phyloP scores from a whole-genome alignment of 2,797 vertebrate genomes.

The Dendrocincla tyrannina region DNA sequence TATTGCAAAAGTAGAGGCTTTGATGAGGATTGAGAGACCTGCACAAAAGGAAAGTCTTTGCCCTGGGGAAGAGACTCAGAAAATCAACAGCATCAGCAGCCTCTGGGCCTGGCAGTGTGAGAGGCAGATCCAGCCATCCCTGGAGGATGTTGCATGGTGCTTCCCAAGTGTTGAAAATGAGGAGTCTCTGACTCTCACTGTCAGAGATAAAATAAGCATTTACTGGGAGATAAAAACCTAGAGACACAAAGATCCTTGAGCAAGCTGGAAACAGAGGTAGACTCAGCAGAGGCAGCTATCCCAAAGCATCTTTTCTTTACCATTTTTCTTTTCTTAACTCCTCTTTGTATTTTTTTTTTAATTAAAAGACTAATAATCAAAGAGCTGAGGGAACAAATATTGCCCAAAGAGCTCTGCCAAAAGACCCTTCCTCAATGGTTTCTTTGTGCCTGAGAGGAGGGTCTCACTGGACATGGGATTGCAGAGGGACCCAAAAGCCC shows the following conservation, averaged over 20 bases:
- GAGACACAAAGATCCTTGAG: background rate
- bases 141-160: background rate
- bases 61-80: background rate
- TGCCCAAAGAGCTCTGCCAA: background rate
- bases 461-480: background rate
- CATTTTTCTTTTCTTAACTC: background rate
- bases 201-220: background rate
- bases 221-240: background rate
- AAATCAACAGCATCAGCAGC: background rate
- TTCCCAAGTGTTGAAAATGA: background rate
- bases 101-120: background rate
- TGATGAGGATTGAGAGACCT: fast-evolving
- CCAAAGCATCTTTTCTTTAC: background rate
- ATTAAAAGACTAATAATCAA: background rate
- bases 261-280: background rate
- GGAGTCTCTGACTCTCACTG: background rate
- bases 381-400: background rate
- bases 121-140: background rate
- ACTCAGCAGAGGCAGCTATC: background rate
- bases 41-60: background rate
- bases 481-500: background rate
- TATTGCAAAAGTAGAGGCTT: background rate
- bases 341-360: background rate
- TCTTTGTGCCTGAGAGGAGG: background rate
- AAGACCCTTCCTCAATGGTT: background rate